Conservation (phyloP, 2,797 vertebrate genomes). For the Sebastes taczanowskii region DNA sequence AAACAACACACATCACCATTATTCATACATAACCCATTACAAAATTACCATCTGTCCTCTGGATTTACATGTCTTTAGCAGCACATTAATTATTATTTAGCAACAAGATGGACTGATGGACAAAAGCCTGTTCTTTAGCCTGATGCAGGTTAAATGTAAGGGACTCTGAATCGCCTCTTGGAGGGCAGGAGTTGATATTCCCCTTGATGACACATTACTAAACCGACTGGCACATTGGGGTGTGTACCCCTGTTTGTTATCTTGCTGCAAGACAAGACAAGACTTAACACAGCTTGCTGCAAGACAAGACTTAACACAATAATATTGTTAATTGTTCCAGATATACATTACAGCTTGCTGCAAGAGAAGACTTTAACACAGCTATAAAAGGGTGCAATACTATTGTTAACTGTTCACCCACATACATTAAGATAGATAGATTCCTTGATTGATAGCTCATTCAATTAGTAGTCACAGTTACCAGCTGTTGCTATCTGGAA, state of each 20-base stretch:
- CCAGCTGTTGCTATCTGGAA: background rate
- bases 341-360: background rate
- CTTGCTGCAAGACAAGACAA: background rate
- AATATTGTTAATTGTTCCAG: background rate
- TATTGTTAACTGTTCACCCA: background rate
- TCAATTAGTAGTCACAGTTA: background rate
- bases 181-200: too few relatives aligned
- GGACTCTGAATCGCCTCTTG: too few relatives aligned
- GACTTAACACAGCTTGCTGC: background rate
- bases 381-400: constrained; percentile 30
- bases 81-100: too few relatives aligned
- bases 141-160: too few relatives aligned
- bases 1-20: too few relatives aligned
- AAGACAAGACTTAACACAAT: constrained; percentile 10
- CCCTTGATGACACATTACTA: constrained; percentile 12
- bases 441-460: background rate
- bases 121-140: too few relatives aligned
- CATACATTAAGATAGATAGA: background rate
- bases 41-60: too few relatives aligned
- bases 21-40: too few relatives aligned
- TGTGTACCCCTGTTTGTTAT: constrained; percentile 10
- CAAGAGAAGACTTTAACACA: constrained; percentile 12
- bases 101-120: too few relatives aligned
- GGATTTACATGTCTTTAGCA: too few relatives aligned
- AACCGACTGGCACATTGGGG: constrained; percentile 2